Conservation (phyloP, 2,888 invertebrate species). For the Troides oblongomaculatus region DNA sequence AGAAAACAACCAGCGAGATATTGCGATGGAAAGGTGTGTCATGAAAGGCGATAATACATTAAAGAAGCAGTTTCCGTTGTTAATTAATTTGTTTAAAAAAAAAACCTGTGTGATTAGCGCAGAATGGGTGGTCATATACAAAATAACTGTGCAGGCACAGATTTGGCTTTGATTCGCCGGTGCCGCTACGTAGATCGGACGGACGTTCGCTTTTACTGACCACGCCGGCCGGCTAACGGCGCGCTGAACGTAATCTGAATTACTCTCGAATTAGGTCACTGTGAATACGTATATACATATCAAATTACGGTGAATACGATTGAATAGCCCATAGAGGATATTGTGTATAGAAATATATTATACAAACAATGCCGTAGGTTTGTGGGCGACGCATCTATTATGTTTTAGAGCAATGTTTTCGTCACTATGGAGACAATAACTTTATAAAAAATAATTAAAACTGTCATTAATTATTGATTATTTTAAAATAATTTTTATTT, state of each 20-base stretch:
- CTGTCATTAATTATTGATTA: too few relatives aligned
- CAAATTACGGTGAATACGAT: conserved; percentile 15
- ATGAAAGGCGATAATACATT: too few relatives aligned
- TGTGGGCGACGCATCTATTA: neutral
- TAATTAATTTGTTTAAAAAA: neutral
- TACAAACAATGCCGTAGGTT: neutral
- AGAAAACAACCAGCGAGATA: too few relatives aligned
- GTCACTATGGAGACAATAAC: neutral
- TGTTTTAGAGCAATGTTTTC: neutral
- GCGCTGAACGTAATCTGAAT: conserved; percentile 25
- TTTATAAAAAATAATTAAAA: neutral
- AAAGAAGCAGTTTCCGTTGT: neutral
- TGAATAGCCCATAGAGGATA: neutral
- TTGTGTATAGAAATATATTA: neutral
- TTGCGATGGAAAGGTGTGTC: too few relatives aligned
- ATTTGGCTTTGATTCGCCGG: conserved; percentile 4
- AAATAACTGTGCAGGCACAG: conserved; percentile 16
- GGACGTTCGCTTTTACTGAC: conserved; percentile 5
- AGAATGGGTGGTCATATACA: neutral
- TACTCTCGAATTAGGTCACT: conserved; percentile 26
- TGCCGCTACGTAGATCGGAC: conserved; percentile 12
- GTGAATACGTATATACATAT: conserved; percentile 20
- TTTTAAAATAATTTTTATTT: too few relatives aligned
- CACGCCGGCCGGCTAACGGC: conserved; percentile 20
- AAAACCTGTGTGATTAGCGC: neutral